A percentile compares a stretch with the other conserved stretches of the same genome.
Evolutionary conservation across 2,888 invertebrate genomes (phyloP).

Genomic region (Globia sparganii): DNA sequence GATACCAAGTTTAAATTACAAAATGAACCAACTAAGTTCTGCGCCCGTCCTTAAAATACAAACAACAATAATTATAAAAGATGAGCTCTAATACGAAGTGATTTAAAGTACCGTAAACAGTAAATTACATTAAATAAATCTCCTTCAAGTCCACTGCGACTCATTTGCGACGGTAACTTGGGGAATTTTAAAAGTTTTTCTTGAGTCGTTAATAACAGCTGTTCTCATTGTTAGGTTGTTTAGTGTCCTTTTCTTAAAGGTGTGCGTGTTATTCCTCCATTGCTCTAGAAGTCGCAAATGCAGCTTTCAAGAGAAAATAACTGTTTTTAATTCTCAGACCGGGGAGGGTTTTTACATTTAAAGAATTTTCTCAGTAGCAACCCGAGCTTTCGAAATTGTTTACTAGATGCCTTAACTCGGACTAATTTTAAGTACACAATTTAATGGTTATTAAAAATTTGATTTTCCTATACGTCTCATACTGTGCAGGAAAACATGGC

Average conservation of each 20-base stretch:
- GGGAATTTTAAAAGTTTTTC: conserved; percentile 71
- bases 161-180: conserved; percentile 78
- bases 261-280: conserved; percentile 12
- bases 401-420: neutral
- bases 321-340: neutral
- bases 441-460: neutral
- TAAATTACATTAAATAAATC: conserved; percentile 78
- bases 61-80: conserved; percentile 73
- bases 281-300: conserved; percentile 15
- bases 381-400: neutral
- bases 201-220: conserved; percentile 76
- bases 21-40: conserved; percentile 65
- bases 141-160: conserved; percentile 70
- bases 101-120: conserved; percentile 76
- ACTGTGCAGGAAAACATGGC: neutral
- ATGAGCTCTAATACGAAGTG: conserved; percentile 75
- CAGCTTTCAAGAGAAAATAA: conserved; percentile 11
- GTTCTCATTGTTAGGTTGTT: conserved; percentile 72
- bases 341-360: neutral
- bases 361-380: neutral
- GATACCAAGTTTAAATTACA: conserved; percentile 67
- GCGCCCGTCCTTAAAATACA: conserved; percentile 57
- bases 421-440: too few species aligned
- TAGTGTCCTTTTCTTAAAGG: conserved; percentile 41
- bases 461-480: neutral